Evolutionary conservation across 2,888 invertebrate species (phyloP), one percentile per base, ranked within the genome.

Genomic region (Hirtodrosophila histrioides): DNA sequence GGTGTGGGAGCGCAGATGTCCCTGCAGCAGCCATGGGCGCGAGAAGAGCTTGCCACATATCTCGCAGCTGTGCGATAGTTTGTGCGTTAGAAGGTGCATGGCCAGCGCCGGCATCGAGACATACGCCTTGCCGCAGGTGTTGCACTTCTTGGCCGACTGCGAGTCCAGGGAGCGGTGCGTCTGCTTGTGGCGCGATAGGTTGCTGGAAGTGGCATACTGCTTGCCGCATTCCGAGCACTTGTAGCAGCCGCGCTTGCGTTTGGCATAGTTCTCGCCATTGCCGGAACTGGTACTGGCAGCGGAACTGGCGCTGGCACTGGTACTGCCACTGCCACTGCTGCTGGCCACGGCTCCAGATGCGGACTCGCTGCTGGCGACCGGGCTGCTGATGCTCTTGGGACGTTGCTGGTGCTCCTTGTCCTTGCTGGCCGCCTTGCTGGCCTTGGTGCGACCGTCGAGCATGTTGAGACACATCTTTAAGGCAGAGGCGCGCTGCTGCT

Each of bases 21-120:
- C 97, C 88, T 96, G 96, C 51, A 97, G 93, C 57, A 99, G 93
- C 98, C 99, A 99, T 12, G 98, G 98, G 37, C 99, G 93, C 17
- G 97, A 97, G 93, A 99, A 99, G 88, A 96, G 94, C 92, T 99
- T 99, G 62, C 97, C 97, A 92, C 99, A 99, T 45, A 97, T 95
- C 61, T 95, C 95, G 92, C 99, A 99, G 88, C 95, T 95, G 93
- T 99, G 98, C 31, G 95, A 95, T 85, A 98, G 94, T 90, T 97
- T 97, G 93, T 99, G 99, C 44, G 98, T 98, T 51, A 96, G 93
- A 69, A 97, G 94, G 92, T 97, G 97, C 96, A 97, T 98, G 55
- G 98, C 97, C 60, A 99, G 93, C 6, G 99, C 98, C 0, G 99
- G 99, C 98, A 99, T 99, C 78, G 97, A 97, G 55, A 99, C 99